Percentiles rank a stretch among this genome's conserved stretches.
phyloP scores from a whole-genome alignment of 2,797 vertebrate species.

The Tolypeutes matacus region DNA sequence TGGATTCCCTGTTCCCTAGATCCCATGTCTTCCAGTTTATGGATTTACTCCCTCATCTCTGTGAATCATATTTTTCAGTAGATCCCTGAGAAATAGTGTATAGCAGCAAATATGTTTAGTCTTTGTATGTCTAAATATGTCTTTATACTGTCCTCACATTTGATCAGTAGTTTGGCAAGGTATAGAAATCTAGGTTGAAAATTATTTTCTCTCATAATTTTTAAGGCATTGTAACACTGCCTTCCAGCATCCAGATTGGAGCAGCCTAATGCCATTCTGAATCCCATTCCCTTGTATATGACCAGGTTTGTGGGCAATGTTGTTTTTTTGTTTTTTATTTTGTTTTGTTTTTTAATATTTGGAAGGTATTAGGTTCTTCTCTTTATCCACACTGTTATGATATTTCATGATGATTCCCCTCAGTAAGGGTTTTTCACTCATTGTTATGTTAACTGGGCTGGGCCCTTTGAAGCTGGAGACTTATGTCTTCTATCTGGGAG shows the following conservation, averaged over 20 bases:
- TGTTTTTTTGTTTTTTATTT: no score
- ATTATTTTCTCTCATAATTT: slow-evolving; percentile 16
- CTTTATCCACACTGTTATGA: background rate
- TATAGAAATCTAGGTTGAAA: background rate
- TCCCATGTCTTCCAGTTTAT: background rate
- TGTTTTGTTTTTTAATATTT: background rate
- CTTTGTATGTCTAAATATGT: background rate
- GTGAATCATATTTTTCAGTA: background rate
- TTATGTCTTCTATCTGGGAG: background rate
- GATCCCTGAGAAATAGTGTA: background rate
- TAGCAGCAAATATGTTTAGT: background rate
- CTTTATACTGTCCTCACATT: background rate
- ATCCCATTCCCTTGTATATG: background rate
- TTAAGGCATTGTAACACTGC: background rate
- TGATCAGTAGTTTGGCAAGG: background rate
- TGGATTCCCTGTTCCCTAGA: background rate
- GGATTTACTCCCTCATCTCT: background rate
- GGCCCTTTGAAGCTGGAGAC: background rate
- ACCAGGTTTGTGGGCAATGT: background rate
- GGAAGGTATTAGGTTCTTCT: background rate
- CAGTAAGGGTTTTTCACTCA: background rate
- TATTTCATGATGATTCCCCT: background rate
- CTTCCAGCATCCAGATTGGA: slow-evolving; percentile 5
- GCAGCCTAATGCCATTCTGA: background rate
- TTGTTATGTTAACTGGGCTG: background rate